Base-by-base conservation (phyloP, 2,888 invertebrate genomes). In the Troides aeacus region DNA sequence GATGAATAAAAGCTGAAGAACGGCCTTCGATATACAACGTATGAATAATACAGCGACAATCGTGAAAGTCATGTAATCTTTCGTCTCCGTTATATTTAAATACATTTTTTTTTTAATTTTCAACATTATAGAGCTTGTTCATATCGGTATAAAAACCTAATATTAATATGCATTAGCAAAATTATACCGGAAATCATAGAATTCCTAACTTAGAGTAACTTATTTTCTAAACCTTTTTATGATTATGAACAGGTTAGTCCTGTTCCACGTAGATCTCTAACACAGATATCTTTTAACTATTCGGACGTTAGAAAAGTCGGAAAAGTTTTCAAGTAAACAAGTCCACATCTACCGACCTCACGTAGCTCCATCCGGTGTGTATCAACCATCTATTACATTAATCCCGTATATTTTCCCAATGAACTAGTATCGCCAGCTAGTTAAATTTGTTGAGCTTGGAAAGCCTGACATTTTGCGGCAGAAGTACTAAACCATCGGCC, bases 361-460 rank as follows among this genome's bases (percentile, higher is more conserved):
- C 63, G 69, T 72, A 69, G 73, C 74, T 76, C 73, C 80, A 81
- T 84, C 84, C 84, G 82, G 84, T 79, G 76, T 76, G 75, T 73
- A 75, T 77, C 72, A 78, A 73, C 75, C 76, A 76, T 75, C 70
- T 75, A 79, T 78, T 78, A 78, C 70, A 81, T 78, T 80, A 82
- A 81, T 81, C 81, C 77, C 76, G 80, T 77, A 76, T 77, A 81
- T 82, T 84, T 84, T 81, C 80, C 78, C 73, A 75, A 72, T 74
- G 74, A 78, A 75, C 75, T 66, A 73, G 75, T 74, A 76, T 68
- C 65, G 70, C 74, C 64, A 74, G 76, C 79, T 82, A 76, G 79
- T 83, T 84, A 82, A 83, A 84, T 83, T 84, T 78, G 81, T 79
- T 77, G 76, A 79, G 78, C 76, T 84, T 87, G 86, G 87, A 90